Evolutionary conservation across 2,888 invertebrate species (phyloP).

Genomic region (Sinhomidia bicolor): DNA sequence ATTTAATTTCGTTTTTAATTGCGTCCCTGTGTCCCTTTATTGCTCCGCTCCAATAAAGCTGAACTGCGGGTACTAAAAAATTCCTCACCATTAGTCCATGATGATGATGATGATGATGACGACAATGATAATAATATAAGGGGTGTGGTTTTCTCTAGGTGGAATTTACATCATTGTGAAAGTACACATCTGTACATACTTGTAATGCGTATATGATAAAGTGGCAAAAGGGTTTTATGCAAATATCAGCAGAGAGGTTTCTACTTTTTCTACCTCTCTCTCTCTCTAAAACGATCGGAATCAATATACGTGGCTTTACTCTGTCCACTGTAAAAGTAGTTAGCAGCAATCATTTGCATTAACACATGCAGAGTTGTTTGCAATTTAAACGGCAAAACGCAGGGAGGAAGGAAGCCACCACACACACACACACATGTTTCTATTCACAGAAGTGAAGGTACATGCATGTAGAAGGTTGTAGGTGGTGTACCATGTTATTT

Average conservation of each 20-base stretch:
- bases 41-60: neutral
- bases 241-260: no score
- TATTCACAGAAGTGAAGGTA: slow-evolving; percentile 18
- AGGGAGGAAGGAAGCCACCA: slow-evolving; percentile 21
- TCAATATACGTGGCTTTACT: slow-evolving; percentile 30
- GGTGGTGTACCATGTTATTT: neutral
- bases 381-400: slow-evolving; percentile 29
- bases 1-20: slow-evolving; percentile 10
- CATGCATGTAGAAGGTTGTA: no score
- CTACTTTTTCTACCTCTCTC: no score
- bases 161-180: no score
- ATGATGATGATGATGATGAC: neutral
- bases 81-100: neutral
- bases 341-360: slow-evolving; percentile 65
- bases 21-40: neutral
- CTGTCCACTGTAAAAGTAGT: slow-evolving; percentile 24
- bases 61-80: neutral
- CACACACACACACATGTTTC: neutral
- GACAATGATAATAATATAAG: neutral
- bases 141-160: neutral
- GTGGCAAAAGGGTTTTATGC: no score
- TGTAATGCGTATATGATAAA: no score
- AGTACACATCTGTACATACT: no score
- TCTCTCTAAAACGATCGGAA: slow-evolving; percentile 7
- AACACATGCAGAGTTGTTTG: slow-evolving; percentile 62